A percentile compares a stretch with the other conserved stretches of the same genome.
These are phyloP conservation scores for Ceratina calcarata DNA, from an alignment of 1,140 invertebrate genomes.

Conservation along the genomic window DNA sequence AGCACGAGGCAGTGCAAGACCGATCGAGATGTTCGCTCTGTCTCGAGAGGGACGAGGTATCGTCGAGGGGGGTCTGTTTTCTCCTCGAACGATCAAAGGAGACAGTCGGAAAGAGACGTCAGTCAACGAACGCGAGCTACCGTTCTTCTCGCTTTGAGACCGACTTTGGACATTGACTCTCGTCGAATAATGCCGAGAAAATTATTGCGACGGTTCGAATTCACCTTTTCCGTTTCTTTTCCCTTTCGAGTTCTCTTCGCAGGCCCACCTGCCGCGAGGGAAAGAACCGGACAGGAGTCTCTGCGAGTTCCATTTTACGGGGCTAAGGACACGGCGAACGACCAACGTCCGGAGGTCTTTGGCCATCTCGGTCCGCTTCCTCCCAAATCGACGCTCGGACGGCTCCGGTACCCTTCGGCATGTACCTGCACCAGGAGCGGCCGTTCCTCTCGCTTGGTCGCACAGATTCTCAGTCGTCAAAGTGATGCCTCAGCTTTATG, in stretches of 20 bases:
- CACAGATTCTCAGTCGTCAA: constrained; percentile 79
- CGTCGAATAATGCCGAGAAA: no score
- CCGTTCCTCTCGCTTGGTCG: constrained; percentile 72
- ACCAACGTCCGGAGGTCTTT: constrained; percentile 7
- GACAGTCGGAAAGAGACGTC: not conserved
- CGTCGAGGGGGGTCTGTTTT: not conserved
- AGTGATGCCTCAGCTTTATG: constrained; percentile 86
- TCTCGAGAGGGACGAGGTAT: no score
- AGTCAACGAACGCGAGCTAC: not conserved
- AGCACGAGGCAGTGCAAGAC: not conserved
- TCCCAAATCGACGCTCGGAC: constrained; percentile 50
- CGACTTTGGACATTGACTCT: constrained; percentile 2
- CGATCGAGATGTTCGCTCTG: not conserved
- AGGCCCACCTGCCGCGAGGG: not conserved
- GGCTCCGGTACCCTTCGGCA: constrained; percentile 58
- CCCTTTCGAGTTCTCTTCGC: constrained; percentile 14
- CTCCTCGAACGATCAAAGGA: not conserved
- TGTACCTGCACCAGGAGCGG: constrained; percentile 75
- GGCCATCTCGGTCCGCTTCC: constrained; percentile 33
- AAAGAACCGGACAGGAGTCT: not conserved
- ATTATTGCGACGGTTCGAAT: not conserved
- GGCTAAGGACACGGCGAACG: constrained; percentile 12
- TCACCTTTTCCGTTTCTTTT: constrained; percentile 10
- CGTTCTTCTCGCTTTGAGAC: not conserved
- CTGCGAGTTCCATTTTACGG: constrained; percentile 2